Percentiles rank a stretch among this genome's conserved stretches.
Conservation (phyloP, 2,888 invertebrate species). For the Tupiocoris notatus region DNA sequence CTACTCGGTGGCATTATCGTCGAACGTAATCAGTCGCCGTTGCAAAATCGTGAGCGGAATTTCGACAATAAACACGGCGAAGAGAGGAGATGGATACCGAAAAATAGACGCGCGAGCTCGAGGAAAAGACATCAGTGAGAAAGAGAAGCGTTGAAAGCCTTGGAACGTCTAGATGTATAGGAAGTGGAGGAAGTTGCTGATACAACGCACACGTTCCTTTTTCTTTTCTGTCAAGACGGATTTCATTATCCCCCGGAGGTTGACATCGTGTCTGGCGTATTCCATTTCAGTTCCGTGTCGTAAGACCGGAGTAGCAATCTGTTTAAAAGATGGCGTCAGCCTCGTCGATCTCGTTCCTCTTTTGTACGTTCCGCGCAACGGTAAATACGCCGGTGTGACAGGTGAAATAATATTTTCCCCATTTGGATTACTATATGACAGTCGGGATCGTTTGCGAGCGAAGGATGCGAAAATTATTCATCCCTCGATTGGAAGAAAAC, state of each 20-base stretch:
- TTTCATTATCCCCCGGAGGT: constrained; percentile 40
- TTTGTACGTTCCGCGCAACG: background rate
- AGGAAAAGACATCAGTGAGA: background rate
- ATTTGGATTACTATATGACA: background rate
- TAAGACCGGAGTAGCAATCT: constrained; percentile 29
- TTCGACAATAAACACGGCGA: constrained; percentile 31
- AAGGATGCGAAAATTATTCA: too few species aligned
- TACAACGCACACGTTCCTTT: constrained; percentile 37
- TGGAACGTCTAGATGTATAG: background rate
- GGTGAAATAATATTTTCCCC: background rate
- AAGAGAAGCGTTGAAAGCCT: background rate
- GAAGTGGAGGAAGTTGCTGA: constrained; percentile 20
- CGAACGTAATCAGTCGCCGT: constrained; percentile 33
- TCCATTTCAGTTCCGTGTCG: constrained; percentile 14
- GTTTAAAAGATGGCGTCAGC: constrained; percentile 31
- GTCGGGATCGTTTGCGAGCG: background rate
- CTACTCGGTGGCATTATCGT: background rate
- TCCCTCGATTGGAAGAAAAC: too few species aligned
- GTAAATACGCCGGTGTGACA: background rate
- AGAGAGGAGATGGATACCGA: background rate
- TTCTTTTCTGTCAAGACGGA: constrained; percentile 40
- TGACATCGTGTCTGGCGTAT: constrained; percentile 32
- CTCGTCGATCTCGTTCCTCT: constrained; percentile 9
- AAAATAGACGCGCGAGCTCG: constrained; percentile 9
- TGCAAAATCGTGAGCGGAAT: constrained; percentile 34